These are phyloP conservation scores for Andrena marginata DNA, from an alignment of 2,888 invertebrate genomes.

Conservation along the genomic window DNA sequence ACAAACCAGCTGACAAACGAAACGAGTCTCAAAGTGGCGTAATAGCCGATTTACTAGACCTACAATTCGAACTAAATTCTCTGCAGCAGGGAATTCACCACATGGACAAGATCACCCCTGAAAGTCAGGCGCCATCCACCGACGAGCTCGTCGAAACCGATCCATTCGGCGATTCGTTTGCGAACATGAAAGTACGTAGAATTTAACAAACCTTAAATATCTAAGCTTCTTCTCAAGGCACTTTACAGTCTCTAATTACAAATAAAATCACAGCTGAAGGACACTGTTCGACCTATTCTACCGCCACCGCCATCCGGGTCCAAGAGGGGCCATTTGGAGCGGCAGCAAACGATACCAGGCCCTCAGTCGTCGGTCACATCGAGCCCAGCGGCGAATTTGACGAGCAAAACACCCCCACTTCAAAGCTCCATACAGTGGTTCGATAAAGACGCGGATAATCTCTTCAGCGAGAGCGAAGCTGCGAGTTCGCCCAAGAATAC, in stretches of 20 bases:
- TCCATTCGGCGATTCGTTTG: conserved; percentile 92
- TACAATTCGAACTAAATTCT: conserved; percentile 94
- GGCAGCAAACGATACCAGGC: conserved; percentile 79
- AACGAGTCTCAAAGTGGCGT: conserved; percentile 86
- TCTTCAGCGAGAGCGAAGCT: conserved; percentile 84
- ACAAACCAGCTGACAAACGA: conserved; percentile 79
- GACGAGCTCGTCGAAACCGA: conserved; percentile 87
- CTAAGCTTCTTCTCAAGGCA: neutral
- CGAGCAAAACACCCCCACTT: conserved; percentile 80
- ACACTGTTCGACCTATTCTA: conserved; percentile 81
- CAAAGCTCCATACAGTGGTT: conserved; percentile 84
- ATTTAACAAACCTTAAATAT: neutral
- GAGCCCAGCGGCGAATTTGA: conserved; percentile 78
- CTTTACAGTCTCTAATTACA: neutral
- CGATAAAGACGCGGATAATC: conserved; percentile 85
- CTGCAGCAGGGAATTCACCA: conserved; percentile 94
- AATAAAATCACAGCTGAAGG: conserved; percentile 75
- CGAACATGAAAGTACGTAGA: conserved; percentile 84
- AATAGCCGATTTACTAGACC: conserved; percentile 94
- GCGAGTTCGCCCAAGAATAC: conserved; percentile 75
- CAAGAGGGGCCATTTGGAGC: conserved; percentile 81
- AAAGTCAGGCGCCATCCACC: conserved; percentile 88
- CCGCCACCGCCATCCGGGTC: conserved; percentile 82
- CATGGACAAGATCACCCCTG: conserved; percentile 94
- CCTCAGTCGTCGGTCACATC: conserved; percentile 78